Conservation (phyloP, 2,113 vertebrate genomes). For the Columba janthina region DNA sequence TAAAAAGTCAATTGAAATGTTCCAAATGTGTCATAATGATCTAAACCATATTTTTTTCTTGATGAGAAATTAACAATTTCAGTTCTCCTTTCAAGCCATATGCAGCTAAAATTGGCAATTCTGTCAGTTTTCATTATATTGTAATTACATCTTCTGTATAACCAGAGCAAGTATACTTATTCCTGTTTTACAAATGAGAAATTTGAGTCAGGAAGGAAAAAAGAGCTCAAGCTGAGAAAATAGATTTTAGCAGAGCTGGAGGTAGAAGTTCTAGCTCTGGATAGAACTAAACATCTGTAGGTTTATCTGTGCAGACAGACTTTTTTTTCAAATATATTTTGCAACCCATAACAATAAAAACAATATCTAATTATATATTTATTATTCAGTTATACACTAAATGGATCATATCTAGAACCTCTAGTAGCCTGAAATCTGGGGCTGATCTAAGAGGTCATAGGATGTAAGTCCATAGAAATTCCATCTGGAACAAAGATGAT, state of each 20-base stretch:
- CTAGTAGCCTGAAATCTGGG: background rate
- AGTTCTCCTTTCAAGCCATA: slow-evolving; percentile 11
- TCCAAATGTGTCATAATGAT: background rate
- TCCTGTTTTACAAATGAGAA: background rate
- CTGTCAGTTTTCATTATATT: slow-evolving; percentile 33
- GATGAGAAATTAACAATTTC: slow-evolving; percentile 53
- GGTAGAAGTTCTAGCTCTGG: background rate
- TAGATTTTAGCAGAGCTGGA: background rate
- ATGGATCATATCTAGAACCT: accelerated
- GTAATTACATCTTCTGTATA: slow-evolving; percentile 35
- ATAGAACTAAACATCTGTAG: background rate
- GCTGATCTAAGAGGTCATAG: background rate
- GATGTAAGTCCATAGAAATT: background rate
- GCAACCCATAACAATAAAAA: background rate
- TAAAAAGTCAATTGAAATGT: slow-evolving; percentile 45
- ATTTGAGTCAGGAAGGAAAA: background rate
- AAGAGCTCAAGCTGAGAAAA: background rate
- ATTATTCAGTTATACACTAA: background rate
- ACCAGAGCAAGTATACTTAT: background rate
- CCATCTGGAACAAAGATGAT: background rate
- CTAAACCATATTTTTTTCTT: background rate
- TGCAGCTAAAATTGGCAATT: slow-evolving; percentile 29
- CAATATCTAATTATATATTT: background rate
- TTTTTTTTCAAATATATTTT: background rate
- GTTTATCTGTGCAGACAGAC: background rate